A percentile compares a stretch with the other conserved stretches of the same genome.
phyloP scores from a whole-genome alignment of 2,797 vertebrate genomes.

The Hydrocynus forskahlii region DNA sequence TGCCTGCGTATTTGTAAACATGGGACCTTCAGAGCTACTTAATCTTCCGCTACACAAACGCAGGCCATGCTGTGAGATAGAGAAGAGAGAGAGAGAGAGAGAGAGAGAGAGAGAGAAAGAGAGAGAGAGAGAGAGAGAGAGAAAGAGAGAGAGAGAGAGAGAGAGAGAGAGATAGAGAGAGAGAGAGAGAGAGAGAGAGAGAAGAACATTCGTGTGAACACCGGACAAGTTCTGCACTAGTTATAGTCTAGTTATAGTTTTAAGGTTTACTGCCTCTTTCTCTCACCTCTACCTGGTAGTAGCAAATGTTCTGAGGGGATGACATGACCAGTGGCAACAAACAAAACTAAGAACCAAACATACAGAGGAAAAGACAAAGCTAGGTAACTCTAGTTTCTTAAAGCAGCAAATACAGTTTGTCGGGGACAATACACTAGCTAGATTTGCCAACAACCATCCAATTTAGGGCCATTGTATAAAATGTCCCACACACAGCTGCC shows the following conservation, averaged over 20 bases:
- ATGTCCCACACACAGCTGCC: no score
- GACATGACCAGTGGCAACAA: not conserved
- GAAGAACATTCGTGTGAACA: slow-evolving; percentile 8
- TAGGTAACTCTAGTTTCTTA: not conserved
- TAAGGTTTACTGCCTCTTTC: slow-evolving; percentile 3
- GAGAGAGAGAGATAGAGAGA: not conserved
- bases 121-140: not conserved
- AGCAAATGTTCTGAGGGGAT: not conserved
- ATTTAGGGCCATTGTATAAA: no score
- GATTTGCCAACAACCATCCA: not conserved
- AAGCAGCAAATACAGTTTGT: not conserved
- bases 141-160: not conserved
- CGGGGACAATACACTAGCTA: not conserved
- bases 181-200: not conserved
- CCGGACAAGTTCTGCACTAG: slow-evolving; percentile 34
- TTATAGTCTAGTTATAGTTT: not conserved
- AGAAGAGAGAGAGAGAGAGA: slow-evolving; percentile 27
- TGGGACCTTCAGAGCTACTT: slow-evolving; percentile 83
- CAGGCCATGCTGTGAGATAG: slow-evolving; percentile 60
- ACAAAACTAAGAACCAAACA: not conserved
- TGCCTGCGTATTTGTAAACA: slow-evolving; percentile 86
- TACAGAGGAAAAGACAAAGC: slow-evolving; percentile 1
- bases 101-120: no score
- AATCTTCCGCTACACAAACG: slow-evolving; percentile 84
- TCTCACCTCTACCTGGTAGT: slow-evolving; percentile 5